A percentile compares a stretch with the other conserved stretches of the same genome.
Evolutionary conservation across 1,140 invertebrate species (phyloP).

Genomic region (Oreohelix idahoensis): DNA sequence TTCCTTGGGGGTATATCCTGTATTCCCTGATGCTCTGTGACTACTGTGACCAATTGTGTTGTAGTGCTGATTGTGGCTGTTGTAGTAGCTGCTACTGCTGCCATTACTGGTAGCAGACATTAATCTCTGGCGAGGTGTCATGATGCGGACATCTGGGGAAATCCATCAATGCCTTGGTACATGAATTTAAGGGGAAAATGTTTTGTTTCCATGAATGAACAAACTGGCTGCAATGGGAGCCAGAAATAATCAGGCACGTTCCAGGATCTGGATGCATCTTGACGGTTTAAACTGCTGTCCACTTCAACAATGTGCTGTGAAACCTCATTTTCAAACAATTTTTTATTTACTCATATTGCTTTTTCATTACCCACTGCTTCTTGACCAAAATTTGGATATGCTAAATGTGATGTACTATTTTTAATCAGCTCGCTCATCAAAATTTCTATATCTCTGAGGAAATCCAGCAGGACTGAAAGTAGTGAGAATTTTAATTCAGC

Average conservation of each 20-base stretch:
- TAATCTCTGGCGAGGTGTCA: slow-evolving; percentile 8
- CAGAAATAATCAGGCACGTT: background rate
- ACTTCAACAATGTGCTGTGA: background rate
- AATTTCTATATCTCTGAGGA: no score
- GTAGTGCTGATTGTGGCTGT: slow-evolving; percentile 40
- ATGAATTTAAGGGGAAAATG: background rate
- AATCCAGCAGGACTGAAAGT: no score
- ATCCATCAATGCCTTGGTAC: background rate
- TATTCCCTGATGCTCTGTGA: background rate
- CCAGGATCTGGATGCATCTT: background rate
- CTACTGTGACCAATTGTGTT: slow-evolving; percentile 40
- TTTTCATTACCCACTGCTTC: no score
- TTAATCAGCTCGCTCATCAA: no score
- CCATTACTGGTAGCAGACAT: background rate
- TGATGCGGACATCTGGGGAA: slow-evolving; percentile 29
- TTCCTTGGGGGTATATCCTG: background rate
- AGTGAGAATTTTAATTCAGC: no score
- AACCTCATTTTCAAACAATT: background rate
- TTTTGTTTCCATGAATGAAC: background rate
- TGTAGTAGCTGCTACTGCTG: slow-evolving; percentile 20
- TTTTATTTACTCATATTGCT: background rate
- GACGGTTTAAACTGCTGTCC: background rate
- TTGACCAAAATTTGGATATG: no score
- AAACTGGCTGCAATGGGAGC: background rate
- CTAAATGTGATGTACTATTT: no score